phyloP scores from a whole-genome alignment of 2,113 vertebrate species.

The Leptodactylus fuscus region DNA sequence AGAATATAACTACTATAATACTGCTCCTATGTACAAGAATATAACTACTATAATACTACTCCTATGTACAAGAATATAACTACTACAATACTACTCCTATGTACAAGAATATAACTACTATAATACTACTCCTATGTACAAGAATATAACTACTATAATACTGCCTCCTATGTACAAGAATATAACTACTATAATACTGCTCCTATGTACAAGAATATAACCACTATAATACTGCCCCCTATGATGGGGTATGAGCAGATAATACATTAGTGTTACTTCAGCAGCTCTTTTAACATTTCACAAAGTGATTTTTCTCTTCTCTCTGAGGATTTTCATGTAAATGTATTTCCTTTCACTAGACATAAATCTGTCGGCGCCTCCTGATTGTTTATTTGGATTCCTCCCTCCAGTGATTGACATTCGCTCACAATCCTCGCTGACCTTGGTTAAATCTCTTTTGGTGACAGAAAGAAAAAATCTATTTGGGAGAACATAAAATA shows the following conservation, averaged over 20 bases:
- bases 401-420: slow-evolving; percentile 29
- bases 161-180: slow-evolving; percentile 5
- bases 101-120: slow-evolving; percentile 4
- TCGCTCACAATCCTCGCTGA: neutral
- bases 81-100: neutral
- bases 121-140: slow-evolving; percentile 15
- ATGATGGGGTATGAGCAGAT: too few species aligned
- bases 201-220: slow-evolving; percentile 1
- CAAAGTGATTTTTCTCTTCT: too few species aligned
- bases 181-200: slow-evolving; percentile 2
- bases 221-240: slow-evolving; percentile 7
- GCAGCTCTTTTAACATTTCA: too few species aligned
- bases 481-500: slow-evolving; percentile 43
- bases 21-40: neutral
- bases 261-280: too few species aligned
- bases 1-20: slow-evolving; percentile 11
- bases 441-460: slow-evolving; percentile 33
- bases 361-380: neutral
- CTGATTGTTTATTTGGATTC: neutral
- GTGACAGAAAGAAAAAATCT: slow-evolving; percentile 30
- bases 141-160: slow-evolving; percentile 13
- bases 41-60: slow-evolving; percentile 2
- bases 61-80: slow-evolving; percentile 20
- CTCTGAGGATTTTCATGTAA: too few species aligned
- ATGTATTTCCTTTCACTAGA: too few species aligned